Evolutionary conservation across 2,113 vertebrate species (phyloP).

Genomic region (Microcebus lehilahytsara): DNA sequence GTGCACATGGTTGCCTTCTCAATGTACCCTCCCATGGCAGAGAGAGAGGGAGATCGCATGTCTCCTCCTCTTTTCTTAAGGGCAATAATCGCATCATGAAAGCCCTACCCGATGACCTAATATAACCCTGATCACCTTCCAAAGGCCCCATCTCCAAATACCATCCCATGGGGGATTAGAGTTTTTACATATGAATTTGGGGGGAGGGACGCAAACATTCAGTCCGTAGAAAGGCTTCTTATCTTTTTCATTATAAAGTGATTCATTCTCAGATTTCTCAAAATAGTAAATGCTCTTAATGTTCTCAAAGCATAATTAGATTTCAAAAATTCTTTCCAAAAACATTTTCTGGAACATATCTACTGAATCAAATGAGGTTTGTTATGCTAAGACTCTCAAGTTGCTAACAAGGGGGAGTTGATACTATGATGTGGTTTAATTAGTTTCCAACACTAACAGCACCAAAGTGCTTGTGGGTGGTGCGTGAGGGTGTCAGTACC

Average conservation of each 20-base stretch:
- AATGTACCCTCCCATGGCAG: too few species aligned
- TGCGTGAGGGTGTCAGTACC: background rate
- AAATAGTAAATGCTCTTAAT: background rate
- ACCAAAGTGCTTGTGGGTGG: background rate
- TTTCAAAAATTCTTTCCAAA: conserved; percentile 31
- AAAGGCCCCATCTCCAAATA: background rate
- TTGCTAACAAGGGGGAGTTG: background rate
- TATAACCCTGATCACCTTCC: background rate
- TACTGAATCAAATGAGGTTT: conserved; percentile 21
- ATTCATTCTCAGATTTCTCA: conserved; percentile 27
- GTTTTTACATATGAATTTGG: background rate
- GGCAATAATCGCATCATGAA: background rate
- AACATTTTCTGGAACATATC: background rate
- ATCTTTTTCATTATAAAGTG: background rate
- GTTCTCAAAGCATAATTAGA: conserved; percentile 18
- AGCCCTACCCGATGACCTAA: background rate
- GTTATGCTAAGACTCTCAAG: background rate
- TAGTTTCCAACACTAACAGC: background rate
- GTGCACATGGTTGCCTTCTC: background rate
- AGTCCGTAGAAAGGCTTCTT: background rate
- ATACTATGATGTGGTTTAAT: background rate
- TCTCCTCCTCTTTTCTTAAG: background rate
- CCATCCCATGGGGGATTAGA: background rate
- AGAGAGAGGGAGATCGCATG: background rate
- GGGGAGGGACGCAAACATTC: background rate